Base-by-base conservation (phyloP, 1,140 invertebrate genomes). In the Heliconius eleuchia region DNA sequence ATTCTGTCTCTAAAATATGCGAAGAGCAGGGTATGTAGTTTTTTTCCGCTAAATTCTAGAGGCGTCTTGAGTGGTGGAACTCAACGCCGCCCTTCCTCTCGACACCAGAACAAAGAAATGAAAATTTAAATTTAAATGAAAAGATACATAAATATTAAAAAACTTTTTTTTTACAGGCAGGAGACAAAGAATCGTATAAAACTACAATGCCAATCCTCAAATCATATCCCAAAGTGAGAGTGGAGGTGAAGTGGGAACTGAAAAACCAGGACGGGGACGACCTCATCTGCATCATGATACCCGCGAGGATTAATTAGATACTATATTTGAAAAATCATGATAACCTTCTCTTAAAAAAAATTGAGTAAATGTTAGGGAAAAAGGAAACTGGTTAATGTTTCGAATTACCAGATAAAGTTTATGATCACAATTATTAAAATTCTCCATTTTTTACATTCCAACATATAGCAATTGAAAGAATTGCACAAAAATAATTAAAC, bases 231-330 rank as follows among this genome's bases (percentile, higher is more conserved):
- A 96, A 95, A 86, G 96, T 97, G 0, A 95, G 89, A 1, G 96
- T 97, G 0, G 95, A 95, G 3, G 96, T 97, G 0, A 97, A 96
- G 90, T 97, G 96, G 96, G 96, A 97, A 89, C 86, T 97, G 18
- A 93, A 96, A 85, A 95, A 96, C 87, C 95, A 96, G 74, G 91
- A 95, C 5, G 86, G 85, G 0, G 92, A 96, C 70, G 95, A 97
- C 83, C 94, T 97, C 6, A 92, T 97, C 66, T 98, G 97, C 85
- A 87, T 96, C 16, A 60, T 96, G 76, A 96, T 97, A 84, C 96
- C 96, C 23, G 95, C 96, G 23, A 96, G 95, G 86, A 96, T 97
- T 37, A 82, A 66, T 66, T 66, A 66, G 27, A 27, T 18, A 66
- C 27, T 8, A 66, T 9, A 66, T 11, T 30, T 30, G 27, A 27